Base-by-base conservation (phyloP, 2,797 vertebrate genomes). In the Rachycentron canadum region DNA sequence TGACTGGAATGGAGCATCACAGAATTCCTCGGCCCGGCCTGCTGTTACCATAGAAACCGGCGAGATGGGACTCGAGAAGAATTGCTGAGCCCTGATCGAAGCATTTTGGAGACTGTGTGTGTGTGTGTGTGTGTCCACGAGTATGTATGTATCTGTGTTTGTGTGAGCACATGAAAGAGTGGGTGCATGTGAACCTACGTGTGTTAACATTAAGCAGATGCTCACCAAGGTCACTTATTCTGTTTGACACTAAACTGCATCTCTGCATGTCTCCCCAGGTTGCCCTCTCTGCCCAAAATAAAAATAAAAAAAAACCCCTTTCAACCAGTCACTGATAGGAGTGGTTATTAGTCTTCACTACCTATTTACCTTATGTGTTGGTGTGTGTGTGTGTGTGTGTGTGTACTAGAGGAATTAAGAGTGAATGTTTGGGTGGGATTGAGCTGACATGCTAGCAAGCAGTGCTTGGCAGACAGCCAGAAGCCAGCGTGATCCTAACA, bases 1-100 rank as follows among this genome's bases (percentile, higher is more conserved):
- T 88, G 89, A 92, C 91, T 79, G 85, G 89, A 90, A 78, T 50
- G 65, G 87, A 89, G 90, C 88, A 92, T 92, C 89, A 52, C 86
- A 73, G 79, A 89, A 92, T 93, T 93, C 89, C 88, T 89, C 62
- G 23, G 80, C 80, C 69, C 63, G 45, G 85, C 76, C 85, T 87
- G 86, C 88, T 72, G 93, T 94, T 91, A 88, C 92, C 89, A 72
- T 93, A 90, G 93, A 92, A 92, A 92, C 93, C 86, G 61, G 72
- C 41, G 36, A 81, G 90, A 88, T 78, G 72, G 84, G 84, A 83
- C 80, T 88, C 9, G 50, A 76, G 76, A 62, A 82, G 85, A 83
- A 41, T 38, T 23, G 65, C 85, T 34, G 81, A 89, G 84, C 63
- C 69, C 53, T n/a, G 43, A 88, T 87, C 59, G 49, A 74, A 23